Base-by-base conservation (phyloP, 2,888 invertebrate species). In the Agrenia bidenticulata region DNA sequence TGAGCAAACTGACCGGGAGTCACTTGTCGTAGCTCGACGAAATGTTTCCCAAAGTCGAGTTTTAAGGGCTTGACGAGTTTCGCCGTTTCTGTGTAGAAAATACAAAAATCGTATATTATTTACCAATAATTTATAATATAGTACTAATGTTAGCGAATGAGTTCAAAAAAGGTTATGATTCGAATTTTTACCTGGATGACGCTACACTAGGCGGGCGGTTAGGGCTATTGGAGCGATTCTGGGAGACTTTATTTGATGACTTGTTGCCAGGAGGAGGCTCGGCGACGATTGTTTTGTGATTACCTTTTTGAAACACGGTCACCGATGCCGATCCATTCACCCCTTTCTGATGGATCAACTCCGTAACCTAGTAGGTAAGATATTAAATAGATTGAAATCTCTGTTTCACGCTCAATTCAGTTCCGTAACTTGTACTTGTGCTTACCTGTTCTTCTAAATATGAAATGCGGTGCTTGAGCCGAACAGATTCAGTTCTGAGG, bases 391-490 rank as follows among this genome's bases (percentile, higher is more conserved):
- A 59, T 23, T n/a, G 17, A 26, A n/a, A 24, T 23, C 13, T 49
- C 13, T 17, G 23, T 59, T 49, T 15, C 19, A 41, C 13, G 17
- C 26, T 32, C 27, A 11, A 32, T 2, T 39, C 42, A 24, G 11
- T 32, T 55, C 45, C 53, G 2, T 32, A 4, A 17, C 19, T 15
- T 57, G 23, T 51, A 37, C 11, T 23, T 15, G 11, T 27, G 50
- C 26, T 56, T 55, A 72, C 91, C 81, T 92, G 92, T 78, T 93
- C 92, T 80, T 94, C 93, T 64, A 94, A 84, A 80, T 93, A 93
- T 1, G 91, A 90, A 77, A 93, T 93, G 74, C 93, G 84, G 80
- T 93, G 93, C 15, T 91, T 91, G 66, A 93, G 83, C 58, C 92
- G 83, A 67, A 91, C 86, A 81, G 92, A 92, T 80, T 92, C 92